phyloP scores from a whole-genome alignment of 2,797 vertebrate species.

The Sebastes iracundus region DNA sequence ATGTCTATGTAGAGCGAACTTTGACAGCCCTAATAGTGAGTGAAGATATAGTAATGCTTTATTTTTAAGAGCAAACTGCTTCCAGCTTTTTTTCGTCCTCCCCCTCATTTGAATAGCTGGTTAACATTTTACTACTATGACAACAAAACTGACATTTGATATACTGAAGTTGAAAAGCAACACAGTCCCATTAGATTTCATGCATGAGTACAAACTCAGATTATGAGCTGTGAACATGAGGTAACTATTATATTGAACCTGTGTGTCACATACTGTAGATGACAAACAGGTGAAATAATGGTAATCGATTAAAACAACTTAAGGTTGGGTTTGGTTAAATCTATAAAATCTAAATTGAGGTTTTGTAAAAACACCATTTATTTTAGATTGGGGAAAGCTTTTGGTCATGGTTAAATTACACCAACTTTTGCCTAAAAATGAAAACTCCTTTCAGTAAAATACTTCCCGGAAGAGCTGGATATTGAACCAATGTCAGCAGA shows the following conservation, averaged over 20 bases:
- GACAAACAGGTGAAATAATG: neutral
- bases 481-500: conserved; percentile 59
- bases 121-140: conserved; percentile 35
- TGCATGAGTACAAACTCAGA: neutral
- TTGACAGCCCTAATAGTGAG: no score
- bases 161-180: neutral
- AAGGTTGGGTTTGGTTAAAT: conserved; percentile 28
- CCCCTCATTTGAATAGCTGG: conserved; percentile 37
- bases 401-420: conserved; percentile 30
- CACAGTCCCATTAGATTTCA: neutral
- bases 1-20: no score
- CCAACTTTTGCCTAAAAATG: conserved; percentile 39
- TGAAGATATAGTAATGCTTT: neutral
- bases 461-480: conserved; percentile 59
- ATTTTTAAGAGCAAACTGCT: neutral
- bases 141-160: conserved; percentile 39
- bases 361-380: conserved; percentile 38
- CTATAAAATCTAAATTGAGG: conserved; percentile 21
- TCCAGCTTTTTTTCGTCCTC: neutral
- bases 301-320: conserved; percentile 2
- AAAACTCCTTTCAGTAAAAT: conserved; percentile 38
- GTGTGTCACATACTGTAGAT: neutral
- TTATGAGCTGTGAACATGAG: neutral
- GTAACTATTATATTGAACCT: neutral
- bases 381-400: conserved; percentile 35